phyloP scores from a whole-genome alignment of 2,113 vertebrate species.

The Phyllostomus discolor region DNA sequence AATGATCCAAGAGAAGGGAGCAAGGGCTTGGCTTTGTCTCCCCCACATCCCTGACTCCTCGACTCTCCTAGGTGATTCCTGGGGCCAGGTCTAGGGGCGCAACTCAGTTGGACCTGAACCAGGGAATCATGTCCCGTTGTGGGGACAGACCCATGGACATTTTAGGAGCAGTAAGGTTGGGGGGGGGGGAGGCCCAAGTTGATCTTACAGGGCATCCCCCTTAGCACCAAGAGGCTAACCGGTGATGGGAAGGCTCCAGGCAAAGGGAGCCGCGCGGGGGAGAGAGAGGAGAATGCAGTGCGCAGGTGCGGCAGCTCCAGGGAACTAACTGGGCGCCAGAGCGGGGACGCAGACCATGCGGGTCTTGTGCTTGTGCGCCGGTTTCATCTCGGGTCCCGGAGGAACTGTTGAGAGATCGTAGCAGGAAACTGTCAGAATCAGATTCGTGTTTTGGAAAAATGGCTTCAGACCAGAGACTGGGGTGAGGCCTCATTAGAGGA shows the following conservation, averaged over 20 bases:
- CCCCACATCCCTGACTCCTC: background rate
- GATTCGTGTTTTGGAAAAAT: background rate
- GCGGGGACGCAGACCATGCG: rapidly evolving
- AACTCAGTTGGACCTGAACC: background rate
- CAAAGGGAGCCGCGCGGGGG: background rate
- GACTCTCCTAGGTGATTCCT: background rate
- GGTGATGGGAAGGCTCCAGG: background rate
- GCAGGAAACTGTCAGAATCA: background rate
- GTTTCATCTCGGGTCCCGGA: background rate
- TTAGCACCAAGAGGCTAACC: rapidly evolving
- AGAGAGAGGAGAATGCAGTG: background rate
- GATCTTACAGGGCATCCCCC: background rate
- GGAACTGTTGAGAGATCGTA: background rate
- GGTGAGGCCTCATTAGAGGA: background rate
- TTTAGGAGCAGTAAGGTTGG: background rate
- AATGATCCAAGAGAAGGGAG: background rate
- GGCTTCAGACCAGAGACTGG: background rate
- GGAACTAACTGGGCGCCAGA: rapidly evolving
- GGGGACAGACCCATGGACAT: background rate
- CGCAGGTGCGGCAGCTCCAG: background rate
- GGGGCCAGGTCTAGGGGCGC: background rate
- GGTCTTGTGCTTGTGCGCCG: background rate
- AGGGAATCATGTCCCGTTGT: background rate
- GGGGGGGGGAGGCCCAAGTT: background rate
- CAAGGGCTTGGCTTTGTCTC: background rate